These are phyloP conservation scores for Drosophila demipolita DNA, from an alignment of 2,888 invertebrate genomes.

Conservation along the genomic window DNA sequence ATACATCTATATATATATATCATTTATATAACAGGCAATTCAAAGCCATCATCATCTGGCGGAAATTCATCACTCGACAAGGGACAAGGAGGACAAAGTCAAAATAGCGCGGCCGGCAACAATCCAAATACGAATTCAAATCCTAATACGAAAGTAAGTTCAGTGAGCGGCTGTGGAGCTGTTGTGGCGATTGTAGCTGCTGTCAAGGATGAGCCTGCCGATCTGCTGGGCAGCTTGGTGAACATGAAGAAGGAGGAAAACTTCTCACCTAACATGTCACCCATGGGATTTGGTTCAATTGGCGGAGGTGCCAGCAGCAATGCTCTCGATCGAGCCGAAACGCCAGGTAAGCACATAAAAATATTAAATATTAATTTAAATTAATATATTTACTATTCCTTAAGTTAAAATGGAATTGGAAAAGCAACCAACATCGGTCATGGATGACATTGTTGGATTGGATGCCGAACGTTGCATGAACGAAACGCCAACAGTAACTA, in stretches of 20 bases:
- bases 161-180: background rate
- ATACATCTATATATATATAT: background rate
- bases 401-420: slow-evolving; percentile 71
- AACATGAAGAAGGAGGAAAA: slow-evolving; percentile 82
- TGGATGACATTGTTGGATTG: slow-evolving; percentile 55
- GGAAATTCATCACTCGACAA: background rate
- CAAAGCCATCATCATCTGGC: slow-evolving; percentile 10
- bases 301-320: slow-evolving; percentile 41
- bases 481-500: slow-evolving; percentile 25
- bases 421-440: slow-evolving; percentile 43
- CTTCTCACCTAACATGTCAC: slow-evolving; percentile 80
- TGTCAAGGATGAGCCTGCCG: slow-evolving; percentile 75
- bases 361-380: background rate
- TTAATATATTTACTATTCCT: background rate
- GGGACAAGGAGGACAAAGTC: slow-evolving; percentile 2
- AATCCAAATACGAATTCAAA: background rate
- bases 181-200: slow-evolving; percentile 12
- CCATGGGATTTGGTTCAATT: slow-evolving; percentile 82
- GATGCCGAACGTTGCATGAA: slow-evolving; percentile 45
- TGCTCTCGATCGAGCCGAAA: slow-evolving; percentile 52
- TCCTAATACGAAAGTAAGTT: slow-evolving; percentile 22
- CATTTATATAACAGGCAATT: slow-evolving; percentile 14
- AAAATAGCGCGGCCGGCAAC: slow-evolving; percentile 7
- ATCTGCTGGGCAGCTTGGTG: slow-evolving; percentile 67
- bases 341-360: slow-evolving; percentile 47